A percentile compares a stretch with the other conserved stretches of the same genome.
These are phyloP conservation scores for Stomatorhinus ivindoensis DNA, from an alignment of 2,113 vertebrate genomes.

Conservation along the genomic window DNA sequence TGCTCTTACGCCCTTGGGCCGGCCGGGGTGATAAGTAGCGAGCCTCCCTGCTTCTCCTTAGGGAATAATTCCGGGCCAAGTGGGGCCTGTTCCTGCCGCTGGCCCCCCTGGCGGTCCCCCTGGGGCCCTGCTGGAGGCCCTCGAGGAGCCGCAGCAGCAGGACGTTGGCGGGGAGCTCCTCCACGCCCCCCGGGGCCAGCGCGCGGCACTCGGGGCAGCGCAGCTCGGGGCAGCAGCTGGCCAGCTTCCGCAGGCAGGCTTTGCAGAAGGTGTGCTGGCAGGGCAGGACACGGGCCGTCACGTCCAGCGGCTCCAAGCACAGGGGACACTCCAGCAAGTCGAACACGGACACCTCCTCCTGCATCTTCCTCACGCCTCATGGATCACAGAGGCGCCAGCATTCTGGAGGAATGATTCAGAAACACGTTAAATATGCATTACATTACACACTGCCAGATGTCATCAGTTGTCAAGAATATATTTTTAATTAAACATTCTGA, in stretches of 20 bases:
- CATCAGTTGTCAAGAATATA: not conserved
- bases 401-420: conserved; percentile 25
- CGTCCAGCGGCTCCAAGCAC: conserved; percentile 76
- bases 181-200: conserved; percentile 64
- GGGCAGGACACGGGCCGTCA: conserved; percentile 82
- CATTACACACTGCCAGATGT: not conserved
- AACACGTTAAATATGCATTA: conserved; percentile 16
- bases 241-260: conserved; percentile 74
- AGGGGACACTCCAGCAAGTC: conserved; percentile 81
- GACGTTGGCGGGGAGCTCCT: conserved; percentile 79
- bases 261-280: conserved; percentile 94
- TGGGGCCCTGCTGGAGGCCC: conserved; percentile 50
- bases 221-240: conserved; percentile 65
- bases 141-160: conserved; percentile 77
- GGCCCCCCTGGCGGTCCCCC: conserved; percentile 39
- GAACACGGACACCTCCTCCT: conserved; percentile 74
- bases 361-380: conserved; percentile 38
- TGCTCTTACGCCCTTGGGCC: conserved; percentile 49
- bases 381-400: conserved; percentile 30
- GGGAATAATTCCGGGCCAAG: conserved; percentile 46
- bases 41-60: conserved; percentile 44
- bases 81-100: conserved; percentile 47
- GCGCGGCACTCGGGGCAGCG: conserved; percentile 80
- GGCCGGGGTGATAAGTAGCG: conserved; percentile 53
- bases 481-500: not conserved